Conservation (phyloP, 2,797 vertebrate genomes). For the Vultur gryphus region DNA sequence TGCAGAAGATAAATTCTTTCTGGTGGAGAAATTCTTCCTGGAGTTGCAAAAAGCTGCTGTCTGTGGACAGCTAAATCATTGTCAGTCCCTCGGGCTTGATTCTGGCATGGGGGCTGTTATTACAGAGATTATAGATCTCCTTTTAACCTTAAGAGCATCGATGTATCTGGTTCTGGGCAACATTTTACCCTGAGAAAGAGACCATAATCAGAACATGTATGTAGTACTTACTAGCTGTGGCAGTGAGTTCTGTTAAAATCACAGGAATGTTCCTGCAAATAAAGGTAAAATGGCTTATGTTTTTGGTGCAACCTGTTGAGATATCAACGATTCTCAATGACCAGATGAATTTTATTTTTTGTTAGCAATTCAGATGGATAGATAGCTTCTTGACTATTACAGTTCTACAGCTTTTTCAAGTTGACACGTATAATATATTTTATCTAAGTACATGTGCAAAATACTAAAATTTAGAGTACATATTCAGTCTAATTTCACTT, state of each 20-base stretch:
- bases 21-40: background rate
- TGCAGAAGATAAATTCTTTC: background rate
- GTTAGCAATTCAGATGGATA: background rate
- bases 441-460: background rate
- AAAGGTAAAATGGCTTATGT: background rate
- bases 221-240: background rate
- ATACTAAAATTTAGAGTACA: background rate
- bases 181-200: background rate
- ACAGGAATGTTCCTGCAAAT: background rate
- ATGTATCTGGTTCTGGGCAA: background rate
- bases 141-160: background rate
- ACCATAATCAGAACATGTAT: background rate
- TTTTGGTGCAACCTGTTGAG: background rate
- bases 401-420: background rate
- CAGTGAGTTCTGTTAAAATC: background rate
- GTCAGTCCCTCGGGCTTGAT: background rate
- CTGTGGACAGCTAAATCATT: background rate
- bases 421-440: background rate
- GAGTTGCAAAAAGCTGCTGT: background rate
- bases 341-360: background rate
- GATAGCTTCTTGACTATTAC: background rate
- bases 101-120: background rate
- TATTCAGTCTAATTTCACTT: background rate
- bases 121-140: background rate
- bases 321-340: background rate